A percentile compares a stretch with the other conserved stretches of the same genome.
These are phyloP conservation scores for Oreonectes daqikongensis DNA, from an alignment of 2,797 vertebrate genomes.

Conservation along the genomic window DNA sequence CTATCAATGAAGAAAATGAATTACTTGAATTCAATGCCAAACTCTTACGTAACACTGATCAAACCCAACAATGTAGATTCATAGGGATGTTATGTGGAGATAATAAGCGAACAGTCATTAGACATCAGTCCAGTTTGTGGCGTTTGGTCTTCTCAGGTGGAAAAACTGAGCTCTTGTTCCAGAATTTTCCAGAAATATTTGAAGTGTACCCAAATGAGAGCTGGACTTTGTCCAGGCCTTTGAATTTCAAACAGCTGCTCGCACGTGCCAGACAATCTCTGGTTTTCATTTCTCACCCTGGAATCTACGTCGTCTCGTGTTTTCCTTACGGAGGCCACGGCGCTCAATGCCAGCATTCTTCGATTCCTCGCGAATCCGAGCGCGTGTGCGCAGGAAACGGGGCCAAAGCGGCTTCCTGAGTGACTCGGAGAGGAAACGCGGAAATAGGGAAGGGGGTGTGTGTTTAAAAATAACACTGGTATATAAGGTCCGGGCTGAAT, in stretches of 20 bases:
- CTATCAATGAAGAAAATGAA: background rate
- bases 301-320: slow-evolving; percentile 28
- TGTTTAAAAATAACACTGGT: slow-evolving; percentile 96
- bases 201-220: slow-evolving; percentile 71
- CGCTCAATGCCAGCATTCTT: slow-evolving; percentile 90
- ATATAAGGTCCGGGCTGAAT: slow-evolving; percentile 88
- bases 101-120: too few relatives aligned
- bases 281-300: slow-evolving; percentile 64
- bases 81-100: too few relatives aligned
- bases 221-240: slow-evolving; percentile 68
- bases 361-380: slow-evolving; percentile 85
- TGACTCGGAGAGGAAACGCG: slow-evolving; percentile 87
- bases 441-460: slow-evolving; percentile 88
- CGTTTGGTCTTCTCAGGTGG: slow-evolving; percentile 46
- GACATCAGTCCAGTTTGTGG: background rate
- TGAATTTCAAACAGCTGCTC: slow-evolving; percentile 67
- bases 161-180: slow-evolving; percentile 46
- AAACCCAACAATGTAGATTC: slow-evolving; percentile 11
- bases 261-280: slow-evolving; percentile 73
- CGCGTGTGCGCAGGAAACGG: slow-evolving; percentile 90
- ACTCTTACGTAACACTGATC: slow-evolving; percentile 33
- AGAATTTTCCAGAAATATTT: slow-evolving; percentile 68
- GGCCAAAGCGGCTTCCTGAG: slow-evolving; percentile 95
- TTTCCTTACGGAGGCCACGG: slow-evolving; percentile 69
- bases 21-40: slow-evolving; percentile 30